Conservation (phyloP, 2,888 invertebrate genomes). For the Uloborus plumipes region DNA sequence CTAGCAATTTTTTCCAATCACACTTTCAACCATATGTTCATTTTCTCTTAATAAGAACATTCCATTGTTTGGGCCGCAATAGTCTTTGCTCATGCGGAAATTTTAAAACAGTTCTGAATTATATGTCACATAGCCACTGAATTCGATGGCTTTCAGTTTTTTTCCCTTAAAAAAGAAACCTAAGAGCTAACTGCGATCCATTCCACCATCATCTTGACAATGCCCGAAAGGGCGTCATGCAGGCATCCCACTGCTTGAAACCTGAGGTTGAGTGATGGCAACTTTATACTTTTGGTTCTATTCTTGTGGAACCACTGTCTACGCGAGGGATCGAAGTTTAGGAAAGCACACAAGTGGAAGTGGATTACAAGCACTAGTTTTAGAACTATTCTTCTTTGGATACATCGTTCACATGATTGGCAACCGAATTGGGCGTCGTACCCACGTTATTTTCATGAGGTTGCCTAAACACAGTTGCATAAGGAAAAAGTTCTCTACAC, state of each 20-base stretch:
- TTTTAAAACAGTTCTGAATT: slow-evolving; percentile 34
- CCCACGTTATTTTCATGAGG: slow-evolving; percentile 45
- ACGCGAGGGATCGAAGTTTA: neutral
- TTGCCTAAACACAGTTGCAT: slow-evolving; percentile 80
- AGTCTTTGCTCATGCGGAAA: slow-evolving; percentile 27
- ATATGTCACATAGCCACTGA: slow-evolving; percentile 30
- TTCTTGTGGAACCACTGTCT: neutral
- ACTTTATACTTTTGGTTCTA: neutral
- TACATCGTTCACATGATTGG: slow-evolving; percentile 66
- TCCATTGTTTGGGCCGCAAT: slow-evolving; percentile 44
- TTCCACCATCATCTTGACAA: slow-evolving; percentile 40
- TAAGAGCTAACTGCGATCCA: slow-evolving; percentile 51
- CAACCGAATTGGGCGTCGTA: slow-evolving; percentile 40
- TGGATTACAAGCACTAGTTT: slow-evolving; percentile 40
- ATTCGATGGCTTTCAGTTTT: slow-evolving; percentile 41
- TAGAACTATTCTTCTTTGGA: slow-evolving; percentile 60
- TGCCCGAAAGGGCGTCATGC: slow-evolving; percentile 21
- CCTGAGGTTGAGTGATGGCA: neutral
- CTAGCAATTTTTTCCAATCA: slow-evolving; percentile 55
- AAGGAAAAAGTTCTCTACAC: slow-evolving; percentile 83
- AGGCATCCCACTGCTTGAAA: slow-evolving; percentile 22
- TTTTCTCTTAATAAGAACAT: slow-evolving; percentile 46
- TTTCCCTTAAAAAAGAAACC: slow-evolving; percentile 46
- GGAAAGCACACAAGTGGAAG: slow-evolving; percentile 25
- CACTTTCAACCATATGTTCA: slow-evolving; percentile 35